These are phyloP conservation scores for Notoglanidium macrostoma DNA, from an alignment of 2,797 vertebrate species.

Conservation along the genomic window DNA sequence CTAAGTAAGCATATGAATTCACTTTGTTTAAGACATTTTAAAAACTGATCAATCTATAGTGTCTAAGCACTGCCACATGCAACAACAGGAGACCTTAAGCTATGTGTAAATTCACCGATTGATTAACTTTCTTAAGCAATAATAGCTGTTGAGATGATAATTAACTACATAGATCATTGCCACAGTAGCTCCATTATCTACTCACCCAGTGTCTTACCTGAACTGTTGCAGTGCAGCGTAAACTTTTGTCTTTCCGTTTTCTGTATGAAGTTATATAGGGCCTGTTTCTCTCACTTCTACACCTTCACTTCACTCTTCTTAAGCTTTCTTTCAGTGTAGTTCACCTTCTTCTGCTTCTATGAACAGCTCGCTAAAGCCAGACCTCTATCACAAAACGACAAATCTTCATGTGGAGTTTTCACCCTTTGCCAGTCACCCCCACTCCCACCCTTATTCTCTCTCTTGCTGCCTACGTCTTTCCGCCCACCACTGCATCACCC, in stretches of 20 bases:
- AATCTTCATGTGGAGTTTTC: conserved; percentile 61
- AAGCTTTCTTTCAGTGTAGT: conserved; percentile 6
- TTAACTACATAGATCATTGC: conserved; percentile 60
- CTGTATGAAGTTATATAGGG: not conserved
- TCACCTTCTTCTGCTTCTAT: conserved; percentile 7
- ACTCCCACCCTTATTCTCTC: conserved; percentile 45
- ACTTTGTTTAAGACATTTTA: not conserved
- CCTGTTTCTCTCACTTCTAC: conserved; percentile 14
- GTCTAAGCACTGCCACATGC: not conserved
- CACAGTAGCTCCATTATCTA: conserved; percentile 51
- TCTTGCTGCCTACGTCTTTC: conserved; percentile 56
- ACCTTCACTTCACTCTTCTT: conserved; percentile 13
- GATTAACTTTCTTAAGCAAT: not conserved
- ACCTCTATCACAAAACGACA: conserved; percentile 43
- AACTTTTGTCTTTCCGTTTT: conserved; percentile 18
- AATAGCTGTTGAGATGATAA: not conserved
- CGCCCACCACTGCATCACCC: conserved; percentile 53
- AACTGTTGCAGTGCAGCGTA: conserved; percentile 30
- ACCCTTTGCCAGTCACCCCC: conserved; percentile 55
- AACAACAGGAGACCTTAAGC: not conserved
- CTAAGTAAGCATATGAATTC: not conserved
- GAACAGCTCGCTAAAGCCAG: conserved; percentile 26
- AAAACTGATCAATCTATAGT: not conserved
- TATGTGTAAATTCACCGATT: not conserved
- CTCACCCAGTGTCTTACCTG: conserved; percentile 61